phyloP scores from a whole-genome alignment of 2,888 invertebrate genomes.

The Melanostoma mellinum region DNA sequence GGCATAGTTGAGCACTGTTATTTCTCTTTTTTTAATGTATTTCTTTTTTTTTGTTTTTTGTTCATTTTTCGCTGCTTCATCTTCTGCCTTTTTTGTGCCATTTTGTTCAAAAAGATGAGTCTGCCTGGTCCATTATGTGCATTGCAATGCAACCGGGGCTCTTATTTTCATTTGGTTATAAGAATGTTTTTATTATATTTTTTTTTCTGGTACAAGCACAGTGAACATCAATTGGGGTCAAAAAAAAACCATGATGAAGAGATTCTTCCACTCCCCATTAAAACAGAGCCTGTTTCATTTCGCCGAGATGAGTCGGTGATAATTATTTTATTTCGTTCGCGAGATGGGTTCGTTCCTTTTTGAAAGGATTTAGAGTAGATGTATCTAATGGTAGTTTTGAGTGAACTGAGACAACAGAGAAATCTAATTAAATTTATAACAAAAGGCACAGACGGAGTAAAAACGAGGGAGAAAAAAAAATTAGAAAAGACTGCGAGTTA shows the following conservation, averaged over 20 bases:
- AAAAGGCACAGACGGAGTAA: conserved; percentile 13
- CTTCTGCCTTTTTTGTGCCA: conserved; percentile 29
- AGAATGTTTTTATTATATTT: conserved; percentile 35
- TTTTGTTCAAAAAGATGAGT: conserved; percentile 29
- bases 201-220: conserved; percentile 35
- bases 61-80: neutral
- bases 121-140: conserved; percentile 48
- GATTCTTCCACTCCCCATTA: neutral
- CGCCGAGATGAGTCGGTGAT: conserved; percentile 34
- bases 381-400: conserved; percentile 39
- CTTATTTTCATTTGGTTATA: conserved; percentile 50
- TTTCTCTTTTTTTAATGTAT: neutral
- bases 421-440: conserved; percentile 55
- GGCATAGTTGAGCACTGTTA: conserved; percentile 22
- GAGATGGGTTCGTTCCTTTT: conserved; percentile 18
- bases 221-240: conserved; percentile 69
- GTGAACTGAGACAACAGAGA: conserved; percentile 41
- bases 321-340: conserved; percentile 66
- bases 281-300: too few species aligned
- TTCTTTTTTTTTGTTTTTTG: conserved; percentile 4
- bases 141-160: conserved; percentile 55
- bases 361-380: conserved; percentile 51
- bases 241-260: conserved; percentile 63
- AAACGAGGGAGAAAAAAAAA: too few species aligned
- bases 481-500: too few species aligned